Evolutionary conservation across 2,797 vertebrate species (phyloP).

Genomic region (Clarias pachynema): DNA sequence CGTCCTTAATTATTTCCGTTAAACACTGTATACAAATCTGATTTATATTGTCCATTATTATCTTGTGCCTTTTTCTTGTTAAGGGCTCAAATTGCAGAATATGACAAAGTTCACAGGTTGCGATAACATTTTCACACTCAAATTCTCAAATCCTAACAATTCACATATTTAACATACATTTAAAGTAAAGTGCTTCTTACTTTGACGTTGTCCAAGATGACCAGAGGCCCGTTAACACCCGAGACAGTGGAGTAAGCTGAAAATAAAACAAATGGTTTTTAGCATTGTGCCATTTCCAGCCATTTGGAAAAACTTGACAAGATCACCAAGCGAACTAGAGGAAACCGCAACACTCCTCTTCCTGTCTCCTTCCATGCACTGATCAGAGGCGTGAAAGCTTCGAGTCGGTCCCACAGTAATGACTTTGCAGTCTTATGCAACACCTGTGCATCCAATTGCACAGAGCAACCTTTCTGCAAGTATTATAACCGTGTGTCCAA

Average conservation of each 20-base stretch:
- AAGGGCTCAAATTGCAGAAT: neutral
- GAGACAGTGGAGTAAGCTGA: slow-evolving; percentile 84
- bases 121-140: neutral
- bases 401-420: slow-evolving; percentile 50
- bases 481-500: slow-evolving; percentile 63
- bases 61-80: neutral
- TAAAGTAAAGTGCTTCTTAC: slow-evolving; percentile 56
- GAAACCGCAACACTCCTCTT: slow-evolving; percentile 4
- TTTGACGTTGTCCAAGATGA: slow-evolving; percentile 84
- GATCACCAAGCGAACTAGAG: neutral
- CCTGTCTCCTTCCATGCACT: neutral
- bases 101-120: neutral
- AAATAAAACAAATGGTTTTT: slow-evolving; percentile 19
- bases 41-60: neutral
- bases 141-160: neutral
- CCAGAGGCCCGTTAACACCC: slow-evolving; percentile 81
- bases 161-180: neutral
- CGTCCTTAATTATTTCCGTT: neutral
- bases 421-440: slow-evolving; percentile 41
- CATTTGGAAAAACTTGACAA: neutral
- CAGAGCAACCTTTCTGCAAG: slow-evolving; percentile 66
- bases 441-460: slow-evolving; percentile 60
- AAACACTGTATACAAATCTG: neutral
- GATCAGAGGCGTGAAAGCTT: slow-evolving; percentile 53
- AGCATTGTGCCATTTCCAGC: neutral